A percentile compares a stretch with the other conserved stretches of the same genome.
Conservation (phyloP, 1,140 invertebrate species). For the Caenorhabditis latens region DNA sequence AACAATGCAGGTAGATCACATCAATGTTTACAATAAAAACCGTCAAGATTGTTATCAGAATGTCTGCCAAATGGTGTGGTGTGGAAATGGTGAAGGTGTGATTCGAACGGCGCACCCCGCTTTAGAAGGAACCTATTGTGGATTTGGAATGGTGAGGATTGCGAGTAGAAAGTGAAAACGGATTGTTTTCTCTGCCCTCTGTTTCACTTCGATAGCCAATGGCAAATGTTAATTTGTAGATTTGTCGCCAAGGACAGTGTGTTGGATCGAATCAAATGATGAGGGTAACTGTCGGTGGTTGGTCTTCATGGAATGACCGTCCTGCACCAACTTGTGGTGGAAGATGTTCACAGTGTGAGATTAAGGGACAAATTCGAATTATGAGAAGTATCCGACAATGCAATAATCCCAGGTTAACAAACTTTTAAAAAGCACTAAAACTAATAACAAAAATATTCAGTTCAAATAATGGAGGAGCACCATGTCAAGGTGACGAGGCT, state of each 20-base stretch:
- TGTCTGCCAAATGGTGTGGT: slow-evolving; percentile 70
- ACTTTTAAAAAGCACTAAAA: background rate
- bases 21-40: background rate
- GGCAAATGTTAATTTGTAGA: slow-evolving; percentile 49
- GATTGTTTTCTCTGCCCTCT: background rate
- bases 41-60: slow-evolving; percentile 62
- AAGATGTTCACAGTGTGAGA: slow-evolving; percentile 63
- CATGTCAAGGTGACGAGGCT: slow-evolving; percentile 60
- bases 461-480: slow-evolving; percentile 64
- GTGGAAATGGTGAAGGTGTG: slow-evolving; percentile 68
- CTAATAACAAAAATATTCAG: slow-evolving; percentile 18
- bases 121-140: slow-evolving; percentile 69
- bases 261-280: slow-evolving; percentile 52
- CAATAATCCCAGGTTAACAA: slow-evolving; percentile 58
- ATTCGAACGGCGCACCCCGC: slow-evolving; percentile 69
- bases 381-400: slow-evolving; percentile 63
- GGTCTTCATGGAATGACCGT: slow-evolving; percentile 66
- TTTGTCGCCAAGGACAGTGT: slow-evolving; percentile 63
- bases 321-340: slow-evolving; percentile 63
- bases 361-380: slow-evolving; percentile 65
- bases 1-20: slow-evolving; percentile 12
- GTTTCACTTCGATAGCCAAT: background rate
- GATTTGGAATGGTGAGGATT: slow-evolving; percentile 57
- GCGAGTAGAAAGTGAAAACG: too few relatives aligned
- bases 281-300: slow-evolving; percentile 50